A percentile compares a stretch with the other conserved stretches of the same genome.
Conservation (phyloP, 2,113 vertebrate genomes). For the Odobenus rosmarus region DNA sequence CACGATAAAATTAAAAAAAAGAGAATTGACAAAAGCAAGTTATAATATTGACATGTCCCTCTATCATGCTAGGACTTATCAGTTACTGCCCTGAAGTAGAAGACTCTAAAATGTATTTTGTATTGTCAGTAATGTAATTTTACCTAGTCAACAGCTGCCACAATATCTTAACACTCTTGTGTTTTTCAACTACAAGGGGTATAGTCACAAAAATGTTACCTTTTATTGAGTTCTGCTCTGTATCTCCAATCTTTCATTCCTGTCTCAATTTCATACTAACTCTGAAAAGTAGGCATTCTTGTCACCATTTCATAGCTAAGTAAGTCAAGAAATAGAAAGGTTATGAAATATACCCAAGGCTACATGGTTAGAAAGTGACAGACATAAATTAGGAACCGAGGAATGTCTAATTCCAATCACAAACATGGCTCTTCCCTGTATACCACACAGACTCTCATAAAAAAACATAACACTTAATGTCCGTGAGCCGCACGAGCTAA, state of each 20-base stretch:
- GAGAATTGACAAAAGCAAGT: background rate
- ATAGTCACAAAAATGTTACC: background rate
- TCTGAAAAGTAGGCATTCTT: background rate
- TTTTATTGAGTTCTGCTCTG: background rate
- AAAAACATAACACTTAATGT: background rate
- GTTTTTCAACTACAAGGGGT: background rate
- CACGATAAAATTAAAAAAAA: too few relatives aligned
- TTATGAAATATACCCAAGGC: background rate
- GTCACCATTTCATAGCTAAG: background rate
- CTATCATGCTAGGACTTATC: background rate
- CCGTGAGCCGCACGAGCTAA: rapidly evolving
- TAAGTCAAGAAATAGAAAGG: background rate
- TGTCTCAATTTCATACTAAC: background rate
- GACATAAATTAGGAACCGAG: background rate
- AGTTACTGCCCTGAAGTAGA: background rate
- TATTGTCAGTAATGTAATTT: background rate
- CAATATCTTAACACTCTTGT: background rate
- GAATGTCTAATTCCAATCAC: background rate
- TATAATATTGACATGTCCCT: rapidly evolving
- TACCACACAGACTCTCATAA: background rate
- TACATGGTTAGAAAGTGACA: background rate
- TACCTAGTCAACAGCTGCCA: background rate
- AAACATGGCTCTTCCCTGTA: background rate
- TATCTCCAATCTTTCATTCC: background rate
- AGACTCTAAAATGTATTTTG: background rate